Evolutionary conservation across 1,140 invertebrate genomes (phyloP).

Genomic region (Ganaspis sp.): DNA sequence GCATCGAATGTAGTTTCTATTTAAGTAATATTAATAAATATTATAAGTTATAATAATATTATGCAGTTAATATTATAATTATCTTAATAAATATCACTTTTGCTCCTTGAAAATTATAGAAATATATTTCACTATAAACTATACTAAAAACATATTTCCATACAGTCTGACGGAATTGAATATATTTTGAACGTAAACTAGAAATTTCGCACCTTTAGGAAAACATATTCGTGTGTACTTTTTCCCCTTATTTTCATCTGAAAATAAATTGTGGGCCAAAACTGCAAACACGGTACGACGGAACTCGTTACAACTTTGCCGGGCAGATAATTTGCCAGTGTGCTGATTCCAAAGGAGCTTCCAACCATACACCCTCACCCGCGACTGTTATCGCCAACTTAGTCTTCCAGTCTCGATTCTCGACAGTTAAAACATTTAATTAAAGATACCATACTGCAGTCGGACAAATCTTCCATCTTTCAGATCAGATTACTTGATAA

Average conservation of each 20-base stretch:
- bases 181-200: too few species aligned
- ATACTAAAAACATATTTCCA: too few species aligned
- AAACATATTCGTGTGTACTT: neutral
- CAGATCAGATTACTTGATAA: neutral
- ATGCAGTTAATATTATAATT: too few species aligned
- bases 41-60: too few species aligned
- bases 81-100: too few species aligned
- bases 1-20: too few species aligned
- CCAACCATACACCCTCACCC: neutral
- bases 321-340: slow-evolving; percentile 53
- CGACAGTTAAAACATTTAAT: slow-evolving; percentile 55
- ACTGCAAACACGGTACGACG: slow-evolving; percentile 17
- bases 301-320: slow-evolving; percentile 45
- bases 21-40: too few species aligned
- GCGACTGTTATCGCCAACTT: slow-evolving; percentile 31
- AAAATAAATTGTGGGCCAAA: slow-evolving; percentile 41
- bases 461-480: neutral
- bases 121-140: too few species aligned
- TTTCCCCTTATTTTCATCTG: neutral
- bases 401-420: slow-evolving; percentile 35
- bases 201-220: neutral
- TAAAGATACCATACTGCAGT: slow-evolving; percentile 45
- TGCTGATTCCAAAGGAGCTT: slow-evolving; percentile 46
- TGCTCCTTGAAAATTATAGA: too few species aligned
- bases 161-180: too few species aligned